These are phyloP conservation scores for Cordilura impudica DNA, from an alignment of 2,888 invertebrate species.

Conservation along the genomic window DNA sequence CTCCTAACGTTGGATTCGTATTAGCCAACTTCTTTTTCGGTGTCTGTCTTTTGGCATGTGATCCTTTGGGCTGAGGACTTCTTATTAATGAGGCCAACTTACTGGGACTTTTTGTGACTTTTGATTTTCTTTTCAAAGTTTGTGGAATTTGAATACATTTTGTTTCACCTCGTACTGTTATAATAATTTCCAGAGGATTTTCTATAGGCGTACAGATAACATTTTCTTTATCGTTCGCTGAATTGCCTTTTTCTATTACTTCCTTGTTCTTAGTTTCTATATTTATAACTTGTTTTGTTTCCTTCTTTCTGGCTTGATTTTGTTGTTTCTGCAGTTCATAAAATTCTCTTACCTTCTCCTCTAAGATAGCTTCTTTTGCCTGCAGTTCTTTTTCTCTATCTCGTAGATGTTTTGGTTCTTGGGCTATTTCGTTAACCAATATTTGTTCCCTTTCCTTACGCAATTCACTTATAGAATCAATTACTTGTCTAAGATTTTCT, in stretches of 20 bases:
- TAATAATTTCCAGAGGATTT: slow-evolving; percentile 57
- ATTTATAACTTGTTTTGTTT: neutral
- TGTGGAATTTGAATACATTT: slow-evolving; percentile 31
- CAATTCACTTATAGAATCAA: slow-evolving; percentile 68
- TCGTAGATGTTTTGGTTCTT: neutral
- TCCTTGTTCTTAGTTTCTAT: neutral
- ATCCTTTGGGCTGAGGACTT: slow-evolving; percentile 33
- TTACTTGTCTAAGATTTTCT: slow-evolving; percentile 66
- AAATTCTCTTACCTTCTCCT: slow-evolving; percentile 67
- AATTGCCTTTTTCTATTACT: neutral
- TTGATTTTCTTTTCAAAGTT: slow-evolving; percentile 34
- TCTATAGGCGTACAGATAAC: slow-evolving; percentile 17
- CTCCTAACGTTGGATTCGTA: neutral
- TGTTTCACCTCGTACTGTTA: slow-evolving; percentile 42
- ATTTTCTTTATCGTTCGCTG: slow-evolving; percentile 16
- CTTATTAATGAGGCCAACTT: slow-evolving; percentile 63
- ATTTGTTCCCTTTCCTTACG: slow-evolving; percentile 71
- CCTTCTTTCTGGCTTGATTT: neutral
- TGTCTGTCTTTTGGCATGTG: slow-evolving; percentile 37
- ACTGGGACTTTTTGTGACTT: slow-evolving; percentile 63
- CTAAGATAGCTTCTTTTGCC: slow-evolving; percentile 70
- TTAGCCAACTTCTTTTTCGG: slow-evolving; percentile 11
- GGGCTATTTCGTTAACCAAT: slow-evolving; percentile 55
- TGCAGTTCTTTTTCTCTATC: slow-evolving; percentile 66
- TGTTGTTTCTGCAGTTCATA: slow-evolving; percentile 64